Evolutionary conservation across 2,113 vertebrate species (phyloP).

Genomic region (Muntiacus reevesi): DNA sequence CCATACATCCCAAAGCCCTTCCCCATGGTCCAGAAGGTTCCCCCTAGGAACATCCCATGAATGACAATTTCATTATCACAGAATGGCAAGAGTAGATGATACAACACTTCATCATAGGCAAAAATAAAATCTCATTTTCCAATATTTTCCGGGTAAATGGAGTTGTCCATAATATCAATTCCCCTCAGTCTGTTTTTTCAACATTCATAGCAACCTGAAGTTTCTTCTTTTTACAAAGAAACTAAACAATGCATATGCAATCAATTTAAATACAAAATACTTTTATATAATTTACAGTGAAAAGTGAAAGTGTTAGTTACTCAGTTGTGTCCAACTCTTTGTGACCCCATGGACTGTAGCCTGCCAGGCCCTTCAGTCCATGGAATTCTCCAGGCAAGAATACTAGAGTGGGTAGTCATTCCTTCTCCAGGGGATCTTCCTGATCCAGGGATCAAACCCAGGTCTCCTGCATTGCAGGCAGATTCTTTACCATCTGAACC

Average conservation of each 20-base stretch:
- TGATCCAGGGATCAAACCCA: background rate
- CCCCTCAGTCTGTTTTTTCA: background rate
- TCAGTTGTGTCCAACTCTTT: background rate
- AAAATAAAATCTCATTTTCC: background rate
- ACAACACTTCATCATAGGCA: background rate
- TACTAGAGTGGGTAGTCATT: background rate
- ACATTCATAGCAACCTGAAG: background rate
- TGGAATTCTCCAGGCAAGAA: background rate
- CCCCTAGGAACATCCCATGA: background rate
- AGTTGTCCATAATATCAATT: background rate
- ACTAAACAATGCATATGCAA: background rate
- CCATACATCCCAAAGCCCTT: background rate
- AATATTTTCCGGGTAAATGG: background rate
- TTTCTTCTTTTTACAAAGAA: background rate
- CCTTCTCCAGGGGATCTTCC: background rate
- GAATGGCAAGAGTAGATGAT: background rate
- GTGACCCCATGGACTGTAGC: background rate
- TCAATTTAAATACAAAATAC: background rate
- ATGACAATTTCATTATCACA: background rate
- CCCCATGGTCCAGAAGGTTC: background rate
- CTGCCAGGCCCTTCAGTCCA: background rate
- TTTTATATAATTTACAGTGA: background rate
- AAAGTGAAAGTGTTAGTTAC: background rate
- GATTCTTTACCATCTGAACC: background rate
- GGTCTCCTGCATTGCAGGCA: background rate